A percentile compares a stretch with the other conserved stretches of the same genome.
These are phyloP conservation scores for Solenopsis invicta DNA, from an alignment of 1,140 invertebrate genomes.

Conservation along the genomic window DNA sequence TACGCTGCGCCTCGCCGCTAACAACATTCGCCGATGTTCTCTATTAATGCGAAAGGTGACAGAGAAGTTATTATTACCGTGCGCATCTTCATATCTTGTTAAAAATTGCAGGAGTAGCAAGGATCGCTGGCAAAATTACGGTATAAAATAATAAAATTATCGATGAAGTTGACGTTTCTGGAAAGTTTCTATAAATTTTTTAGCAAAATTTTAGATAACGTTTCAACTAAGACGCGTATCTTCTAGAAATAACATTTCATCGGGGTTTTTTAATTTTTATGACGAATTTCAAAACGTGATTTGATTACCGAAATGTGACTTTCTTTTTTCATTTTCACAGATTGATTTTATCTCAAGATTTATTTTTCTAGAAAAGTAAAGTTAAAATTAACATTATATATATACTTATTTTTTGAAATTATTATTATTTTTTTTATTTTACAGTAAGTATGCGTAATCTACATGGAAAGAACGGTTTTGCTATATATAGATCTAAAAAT, in stretches of 20 bases:
- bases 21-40: slow-evolving; percentile 41
- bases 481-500: too few species aligned
- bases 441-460: too few species aligned
- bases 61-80: slow-evolving; percentile 44
- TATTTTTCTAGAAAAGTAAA: neutral
- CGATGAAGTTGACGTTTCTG: neutral
- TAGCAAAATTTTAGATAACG: neutral
- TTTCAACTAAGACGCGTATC: neutral
- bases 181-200: slow-evolving; percentile 28
- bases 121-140: slow-evolving; percentile 12
- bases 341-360: neutral
- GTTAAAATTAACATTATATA: slow-evolving; percentile 17
- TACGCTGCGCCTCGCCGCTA: slow-evolving; percentile 23
- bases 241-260: slow-evolving; percentile 2
- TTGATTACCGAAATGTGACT: neutral
- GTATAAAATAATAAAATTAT: slow-evolving; percentile 34
- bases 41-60: slow-evolving; percentile 49
- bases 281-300: neutral
- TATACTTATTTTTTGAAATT: neutral
- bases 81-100: neutral
- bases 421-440: neutral
- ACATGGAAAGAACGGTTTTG: too few species aligned
- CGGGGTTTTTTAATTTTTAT: neutral
- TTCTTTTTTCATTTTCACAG: neutral
- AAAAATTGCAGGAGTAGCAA: neutral